Conservation (phyloP, 2,888 invertebrate species). For the Terebella lapidaria region DNA sequence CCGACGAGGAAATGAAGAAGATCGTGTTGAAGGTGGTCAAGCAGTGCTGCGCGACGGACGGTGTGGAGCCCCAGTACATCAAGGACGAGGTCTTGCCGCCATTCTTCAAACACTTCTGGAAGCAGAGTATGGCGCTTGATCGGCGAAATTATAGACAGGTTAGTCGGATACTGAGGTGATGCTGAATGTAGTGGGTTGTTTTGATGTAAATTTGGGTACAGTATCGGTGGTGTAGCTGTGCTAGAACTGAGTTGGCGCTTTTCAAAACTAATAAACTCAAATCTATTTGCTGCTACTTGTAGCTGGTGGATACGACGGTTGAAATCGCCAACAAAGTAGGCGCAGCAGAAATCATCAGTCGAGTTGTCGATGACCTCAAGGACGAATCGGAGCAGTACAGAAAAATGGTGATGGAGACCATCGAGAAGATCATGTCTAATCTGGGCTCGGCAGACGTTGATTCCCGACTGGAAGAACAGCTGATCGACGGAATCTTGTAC, state of each 20-base stretch:
- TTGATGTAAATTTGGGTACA: no score
- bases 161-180: no score
- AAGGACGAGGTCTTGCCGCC: slow-evolving; percentile 98
- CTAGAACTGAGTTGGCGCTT: no score
- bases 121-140: slow-evolving; percentile 98
- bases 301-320: slow-evolving; percentile 96
- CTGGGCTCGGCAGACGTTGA: slow-evolving; percentile 97
- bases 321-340: slow-evolving; percentile 99
- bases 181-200: no score
- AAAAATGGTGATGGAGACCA: slow-evolving; percentile 99
- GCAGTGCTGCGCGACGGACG: slow-evolving; percentile 99
- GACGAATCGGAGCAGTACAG: slow-evolving; percentile 99
- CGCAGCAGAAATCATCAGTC: slow-evolving; percentile 97
- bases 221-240: no score
- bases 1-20: slow-evolving; percentile 99
- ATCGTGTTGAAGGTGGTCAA: slow-evolving; percentile 99
- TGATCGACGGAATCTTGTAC: slow-evolving; percentile 98
- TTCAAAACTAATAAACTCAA: no score
- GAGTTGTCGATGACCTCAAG: slow-evolving; percentile 97
- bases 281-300: slow-evolving; percentile 17
- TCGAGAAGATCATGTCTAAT: slow-evolving; percentile 97
- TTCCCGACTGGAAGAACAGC: slow-evolving; percentile 93
- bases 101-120: slow-evolving; percentile 99
- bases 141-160: slow-evolving; percentile 91
- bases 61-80: slow-evolving; percentile 98